Percentiles rank a stretch among this genome's conserved stretches.
Conservation (phyloP, 2,113 vertebrate species). For the Motacilla alba region DNA sequence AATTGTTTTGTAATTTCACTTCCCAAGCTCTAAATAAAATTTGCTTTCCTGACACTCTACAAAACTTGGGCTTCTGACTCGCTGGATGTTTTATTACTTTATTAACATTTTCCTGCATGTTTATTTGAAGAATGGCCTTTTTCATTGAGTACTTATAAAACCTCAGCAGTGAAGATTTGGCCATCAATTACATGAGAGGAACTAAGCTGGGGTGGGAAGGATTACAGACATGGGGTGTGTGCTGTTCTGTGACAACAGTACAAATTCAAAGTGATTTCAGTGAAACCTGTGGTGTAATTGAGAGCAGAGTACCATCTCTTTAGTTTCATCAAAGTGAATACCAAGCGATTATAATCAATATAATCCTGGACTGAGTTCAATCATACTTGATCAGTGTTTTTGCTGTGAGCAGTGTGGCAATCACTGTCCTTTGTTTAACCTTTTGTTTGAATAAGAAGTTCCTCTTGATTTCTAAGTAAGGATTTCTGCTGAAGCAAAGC, state of each 20-base stretch:
- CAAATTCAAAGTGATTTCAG: not conserved
- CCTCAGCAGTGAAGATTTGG: not conserved
- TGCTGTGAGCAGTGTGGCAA: not conserved
- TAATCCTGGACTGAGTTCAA: not conserved
- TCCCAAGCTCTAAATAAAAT: not conserved
- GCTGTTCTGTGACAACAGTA: not conserved
- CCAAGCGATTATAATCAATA: not conserved
- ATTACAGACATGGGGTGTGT: not conserved
- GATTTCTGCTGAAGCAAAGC: not conserved
- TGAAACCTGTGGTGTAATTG: not conserved
- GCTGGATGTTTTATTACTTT: not conserved
- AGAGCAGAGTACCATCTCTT: not conserved
- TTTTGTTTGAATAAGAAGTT: not conserved
- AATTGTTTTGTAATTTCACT: not conserved
- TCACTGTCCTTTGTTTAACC: not conserved
- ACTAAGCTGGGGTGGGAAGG: not conserved
- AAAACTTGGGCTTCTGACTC: not conserved
- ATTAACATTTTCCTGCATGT: not conserved
- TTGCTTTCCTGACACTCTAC: not conserved
- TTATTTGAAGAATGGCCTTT: conserved; percentile 4
- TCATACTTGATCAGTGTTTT: not conserved
- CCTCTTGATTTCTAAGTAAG: not conserved
- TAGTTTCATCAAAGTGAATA: not conserved
- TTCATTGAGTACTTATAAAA: not conserved
- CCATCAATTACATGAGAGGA: not conserved